Percentiles rank a stretch among this genome's conserved stretches.
phyloP scores from a whole-genome alignment of 2,888 invertebrate genomes.

The Orthosia gothica region DNA sequence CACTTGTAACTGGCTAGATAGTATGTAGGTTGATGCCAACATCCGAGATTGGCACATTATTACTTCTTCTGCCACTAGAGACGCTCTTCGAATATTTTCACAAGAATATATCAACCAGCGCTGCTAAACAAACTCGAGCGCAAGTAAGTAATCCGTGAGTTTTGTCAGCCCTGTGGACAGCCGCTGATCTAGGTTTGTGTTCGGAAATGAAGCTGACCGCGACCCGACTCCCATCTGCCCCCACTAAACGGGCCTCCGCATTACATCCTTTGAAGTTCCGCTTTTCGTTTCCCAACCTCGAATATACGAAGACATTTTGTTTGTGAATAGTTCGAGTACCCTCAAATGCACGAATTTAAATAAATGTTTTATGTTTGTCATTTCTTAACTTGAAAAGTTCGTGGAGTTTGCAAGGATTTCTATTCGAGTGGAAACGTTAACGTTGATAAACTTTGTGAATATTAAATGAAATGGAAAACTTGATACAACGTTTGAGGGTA shows the following conservation, averaged over 20 bases:
- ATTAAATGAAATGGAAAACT: slow-evolving; percentile 66
- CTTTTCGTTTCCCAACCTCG: slow-evolving; percentile 66
- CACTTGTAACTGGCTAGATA: not conserved
- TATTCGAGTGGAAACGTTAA: slow-evolving; percentile 66
- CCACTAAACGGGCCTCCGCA: slow-evolving; percentile 67
- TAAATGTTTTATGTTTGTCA: slow-evolving; percentile 65
- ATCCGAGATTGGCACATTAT: not conserved
- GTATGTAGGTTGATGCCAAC: not conserved
- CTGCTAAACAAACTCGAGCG: slow-evolving; percentile 41
- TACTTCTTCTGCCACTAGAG: not conserved
- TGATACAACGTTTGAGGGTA: slow-evolving; percentile 58
- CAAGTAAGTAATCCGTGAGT: slow-evolving; percentile 44
- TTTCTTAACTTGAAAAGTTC: slow-evolving; percentile 69
- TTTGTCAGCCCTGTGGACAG: slow-evolving; percentile 59
- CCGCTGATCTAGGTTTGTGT: slow-evolving; percentile 64
- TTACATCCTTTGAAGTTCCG: slow-evolving; percentile 77
- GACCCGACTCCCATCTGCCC: slow-evolving; percentile 59
- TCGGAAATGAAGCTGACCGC: slow-evolving; percentile 74
- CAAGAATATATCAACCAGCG: not conserved
- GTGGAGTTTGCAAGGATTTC: slow-evolving; percentile 55
- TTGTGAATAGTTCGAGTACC: slow-evolving; percentile 68
- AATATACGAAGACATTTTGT: slow-evolving; percentile 70
- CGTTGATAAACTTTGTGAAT: slow-evolving; percentile 67
- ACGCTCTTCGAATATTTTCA: not conserved
- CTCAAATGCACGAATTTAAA: slow-evolving; percentile 58